phyloP scores from a whole-genome alignment of 2,113 vertebrate species.

The Spea multiplicata region DNA sequence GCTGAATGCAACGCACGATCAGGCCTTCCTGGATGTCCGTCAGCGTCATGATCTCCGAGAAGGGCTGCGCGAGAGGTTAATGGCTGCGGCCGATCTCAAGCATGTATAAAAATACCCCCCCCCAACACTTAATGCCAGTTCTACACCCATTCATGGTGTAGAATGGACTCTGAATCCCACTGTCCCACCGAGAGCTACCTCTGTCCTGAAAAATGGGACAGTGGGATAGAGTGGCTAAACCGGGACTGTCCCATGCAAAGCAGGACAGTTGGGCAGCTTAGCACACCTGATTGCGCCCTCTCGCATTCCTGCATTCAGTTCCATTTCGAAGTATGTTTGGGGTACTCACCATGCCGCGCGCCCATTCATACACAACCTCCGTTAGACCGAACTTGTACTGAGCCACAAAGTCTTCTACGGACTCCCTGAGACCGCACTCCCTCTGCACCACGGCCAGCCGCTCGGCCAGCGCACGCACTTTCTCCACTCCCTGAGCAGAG shows the following conservation, averaged over 20 bases:
- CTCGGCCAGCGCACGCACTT: slow-evolving; percentile 74
- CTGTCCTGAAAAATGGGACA: too few species aligned
- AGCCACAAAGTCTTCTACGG: slow-evolving; percentile 82
- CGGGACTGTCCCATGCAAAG: too few species aligned
- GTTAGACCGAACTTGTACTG: slow-evolving; percentile 90
- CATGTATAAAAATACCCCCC: too few species aligned
- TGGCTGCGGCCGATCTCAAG: background rate
- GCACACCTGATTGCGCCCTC: too few species aligned
- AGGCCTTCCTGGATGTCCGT: slow-evolving; percentile 87
- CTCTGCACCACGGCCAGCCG: slow-evolving; percentile 80
- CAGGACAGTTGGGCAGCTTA: too few species aligned
- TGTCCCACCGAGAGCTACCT: too few species aligned
- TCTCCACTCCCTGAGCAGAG: slow-evolving; percentile 63
- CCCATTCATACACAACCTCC: slow-evolving; percentile 92
- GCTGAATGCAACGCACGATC: slow-evolving; percentile 89
- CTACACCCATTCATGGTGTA: too few species aligned
- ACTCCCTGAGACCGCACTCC: slow-evolving; percentile 78
- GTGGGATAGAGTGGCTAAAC: too few species aligned
- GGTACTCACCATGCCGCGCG: slow-evolving; percentile 83
- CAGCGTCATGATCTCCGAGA: slow-evolving; percentile 81
- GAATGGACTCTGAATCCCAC: too few species aligned
- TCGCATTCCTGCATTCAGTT: background rate
- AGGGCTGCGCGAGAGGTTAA: slow-evolving; percentile 65
- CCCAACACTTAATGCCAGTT: too few species aligned
- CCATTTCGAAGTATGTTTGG: too few species aligned